phyloP scores from a whole-genome alignment of 2,888 invertebrate genomes.

The Pasiphila rectangulata region DNA sequence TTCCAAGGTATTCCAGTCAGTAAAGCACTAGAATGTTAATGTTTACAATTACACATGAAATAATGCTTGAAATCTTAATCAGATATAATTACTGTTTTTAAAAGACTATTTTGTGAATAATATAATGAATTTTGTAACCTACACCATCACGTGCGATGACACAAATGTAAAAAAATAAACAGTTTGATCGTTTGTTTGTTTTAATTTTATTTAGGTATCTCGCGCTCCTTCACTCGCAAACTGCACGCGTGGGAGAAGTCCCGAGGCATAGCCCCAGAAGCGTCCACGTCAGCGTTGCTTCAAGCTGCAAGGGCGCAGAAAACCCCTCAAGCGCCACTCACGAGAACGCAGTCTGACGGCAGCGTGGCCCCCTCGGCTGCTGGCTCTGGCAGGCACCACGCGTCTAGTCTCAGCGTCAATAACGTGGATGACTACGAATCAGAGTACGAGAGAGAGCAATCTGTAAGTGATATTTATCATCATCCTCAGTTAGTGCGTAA shows the following conservation, averaged over 20 bases:
- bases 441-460: constrained; percentile 77
- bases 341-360: constrained; percentile 88
- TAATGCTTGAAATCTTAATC: too few species aligned
- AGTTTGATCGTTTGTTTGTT: not conserved
- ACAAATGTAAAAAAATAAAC: too few species aligned
- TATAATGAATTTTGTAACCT: too few species aligned
- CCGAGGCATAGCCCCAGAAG: constrained; percentile 91
- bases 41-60: too few species aligned
- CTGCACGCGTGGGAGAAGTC: constrained; percentile 96
- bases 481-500: not conserved
- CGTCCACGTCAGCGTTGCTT: constrained; percentile 90
- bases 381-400: constrained; percentile 83
- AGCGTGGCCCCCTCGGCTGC: constrained; percentile 83
- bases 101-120: too few species aligned
- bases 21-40: too few species aligned
- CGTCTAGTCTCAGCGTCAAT: constrained; percentile 87
- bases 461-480: constrained; percentile 54
- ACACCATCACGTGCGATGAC: too few species aligned
- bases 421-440: constrained; percentile 84
- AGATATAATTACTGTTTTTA: too few species aligned
- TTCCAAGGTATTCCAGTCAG: constrained; percentile 87
- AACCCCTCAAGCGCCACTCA: constrained; percentile 68
- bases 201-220: constrained; percentile 81
- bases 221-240: constrained; percentile 93
- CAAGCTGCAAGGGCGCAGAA: constrained; percentile 67